Base-by-base conservation (phyloP, 2,797 vertebrate species). In the Meriones psammophilus region DNA sequence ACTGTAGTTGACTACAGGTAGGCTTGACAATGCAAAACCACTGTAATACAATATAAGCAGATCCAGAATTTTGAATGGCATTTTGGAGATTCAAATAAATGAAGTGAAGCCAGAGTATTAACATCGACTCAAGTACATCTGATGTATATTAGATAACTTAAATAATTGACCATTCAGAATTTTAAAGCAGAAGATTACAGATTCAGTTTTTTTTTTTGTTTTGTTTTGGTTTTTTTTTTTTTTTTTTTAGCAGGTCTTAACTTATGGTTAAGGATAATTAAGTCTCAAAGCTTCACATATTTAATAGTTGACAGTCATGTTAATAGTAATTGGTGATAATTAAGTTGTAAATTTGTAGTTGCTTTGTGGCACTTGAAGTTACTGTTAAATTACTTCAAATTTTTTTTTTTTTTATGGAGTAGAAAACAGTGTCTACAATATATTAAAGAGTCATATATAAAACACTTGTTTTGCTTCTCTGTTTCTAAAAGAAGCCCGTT, bases 271-370 rank as follows among this genome's bases (percentile, higher is more conserved):
- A 46, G 17, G 36, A 56, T 64, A 26, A 77, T 33, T 64, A 62
- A 79, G 71, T 89, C 17, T 8, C 12, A 66, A 18, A 79, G 64
- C 56, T 84, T 80, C 33, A 24, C 54, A n/a, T 79, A 58, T 80
- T 28, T 80, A 50, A 74, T 50, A 83, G 60, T 39, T 88, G 69
- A 6, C 69, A 60, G 22, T 87, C 3, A 81, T 26, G 5, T 54
- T 77, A 36, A 28, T 88, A 17, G 28, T 86, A 42, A n/a, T 81
- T 76, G 28, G 33, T 83, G 81, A 39, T 54, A 83, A 71, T 76
- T 91, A 94, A 39, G 5, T 76, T 88, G 20, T 73, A 30, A n/a
- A 54, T 88, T 64, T 91, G 22, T 88, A 71, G 66, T 94, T 83
- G 28, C 39, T 71, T 91, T 84, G 56, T 87, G 7, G 8, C 58